A percentile compares a stretch with the other conserved stretches of the same genome.
These are phyloP conservation scores for Eremobia ochroleuca DNA, from an alignment of 2,888 invertebrate species.

Conservation along the genomic window DNA sequence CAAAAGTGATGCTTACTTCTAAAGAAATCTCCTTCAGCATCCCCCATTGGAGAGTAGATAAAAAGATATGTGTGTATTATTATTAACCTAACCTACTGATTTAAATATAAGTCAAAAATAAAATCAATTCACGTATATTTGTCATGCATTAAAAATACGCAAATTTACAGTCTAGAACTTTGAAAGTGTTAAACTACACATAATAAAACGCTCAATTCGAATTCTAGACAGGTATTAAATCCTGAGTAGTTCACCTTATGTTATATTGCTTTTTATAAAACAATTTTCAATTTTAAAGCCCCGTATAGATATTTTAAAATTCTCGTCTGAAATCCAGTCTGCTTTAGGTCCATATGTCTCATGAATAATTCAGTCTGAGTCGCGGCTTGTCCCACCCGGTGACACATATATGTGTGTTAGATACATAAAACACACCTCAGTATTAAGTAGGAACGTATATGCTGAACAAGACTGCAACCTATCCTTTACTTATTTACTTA, in stretches of 20 bases:
- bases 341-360: slow-evolving; percentile 90
- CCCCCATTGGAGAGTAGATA: no score
- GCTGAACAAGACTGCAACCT: slow-evolving; percentile 67
- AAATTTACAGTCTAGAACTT: not conserved
- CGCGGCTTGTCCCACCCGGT: slow-evolving; percentile 85
- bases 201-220: slow-evolving; percentile 43
- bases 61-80: no score
- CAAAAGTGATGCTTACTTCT: no score
- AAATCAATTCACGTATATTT: not conserved
- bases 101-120: not conserved
- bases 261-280: slow-evolving; percentile 81
- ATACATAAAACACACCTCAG: slow-evolving; percentile 68
- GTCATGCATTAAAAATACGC: not conserved
- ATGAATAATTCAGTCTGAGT: slow-evolving; percentile 88
- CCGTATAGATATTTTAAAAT: slow-evolving; percentile 89
- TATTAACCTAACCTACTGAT: not conserved
- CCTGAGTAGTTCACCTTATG: slow-evolving; percentile 65
- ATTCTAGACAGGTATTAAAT: slow-evolving; percentile 63
- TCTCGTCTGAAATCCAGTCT: slow-evolving; percentile 89
- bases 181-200: not conserved
- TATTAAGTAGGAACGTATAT: slow-evolving; percentile 63
- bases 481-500: slow-evolving; percentile 62
- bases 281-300: slow-evolving; percentile 87
- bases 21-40: no score
- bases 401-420: slow-evolving; percentile 78